Evolutionary conservation across 2,113 vertebrate genomes (phyloP).

Genomic region (Manacus vitellinus): DNA sequence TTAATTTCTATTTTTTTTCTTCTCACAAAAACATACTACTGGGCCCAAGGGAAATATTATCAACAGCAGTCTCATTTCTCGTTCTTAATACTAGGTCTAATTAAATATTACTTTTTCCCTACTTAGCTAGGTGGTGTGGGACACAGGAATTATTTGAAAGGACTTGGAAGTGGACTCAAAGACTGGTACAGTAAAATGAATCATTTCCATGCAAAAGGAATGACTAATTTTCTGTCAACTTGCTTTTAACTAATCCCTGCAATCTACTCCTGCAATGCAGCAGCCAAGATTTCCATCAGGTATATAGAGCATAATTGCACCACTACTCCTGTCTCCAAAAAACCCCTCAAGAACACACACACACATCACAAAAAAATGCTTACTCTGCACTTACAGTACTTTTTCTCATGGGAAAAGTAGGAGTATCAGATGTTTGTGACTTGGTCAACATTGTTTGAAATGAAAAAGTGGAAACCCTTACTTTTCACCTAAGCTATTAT

Average conservation of each 20-base stretch:
- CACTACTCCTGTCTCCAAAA: not conserved
- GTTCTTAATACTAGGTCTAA: not conserved
- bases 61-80: not conserved
- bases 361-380: not conserved
- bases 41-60: not conserved
- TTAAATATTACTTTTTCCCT: constrained; percentile 8
- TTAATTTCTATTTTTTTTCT: constrained; percentile 33
- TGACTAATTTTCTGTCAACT: not conserved
- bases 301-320: not conserved
- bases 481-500: not conserved
- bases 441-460: not conserved
- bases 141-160: not conserved
- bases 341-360: fast-evolving
- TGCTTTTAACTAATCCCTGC: not conserved
- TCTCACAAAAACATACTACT: not conserved
- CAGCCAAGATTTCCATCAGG: not conserved
- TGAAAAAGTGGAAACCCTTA: not conserved
- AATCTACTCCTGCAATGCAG: not conserved
- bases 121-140: not conserved
- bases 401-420: not conserved
- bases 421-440: not conserved
- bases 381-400: not conserved
- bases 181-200: not conserved
- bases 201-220: not conserved
- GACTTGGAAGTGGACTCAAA: not conserved